phyloP scores from a whole-genome alignment of 2,888 invertebrate species.

The Scrobipalpa atriplicella region DNA sequence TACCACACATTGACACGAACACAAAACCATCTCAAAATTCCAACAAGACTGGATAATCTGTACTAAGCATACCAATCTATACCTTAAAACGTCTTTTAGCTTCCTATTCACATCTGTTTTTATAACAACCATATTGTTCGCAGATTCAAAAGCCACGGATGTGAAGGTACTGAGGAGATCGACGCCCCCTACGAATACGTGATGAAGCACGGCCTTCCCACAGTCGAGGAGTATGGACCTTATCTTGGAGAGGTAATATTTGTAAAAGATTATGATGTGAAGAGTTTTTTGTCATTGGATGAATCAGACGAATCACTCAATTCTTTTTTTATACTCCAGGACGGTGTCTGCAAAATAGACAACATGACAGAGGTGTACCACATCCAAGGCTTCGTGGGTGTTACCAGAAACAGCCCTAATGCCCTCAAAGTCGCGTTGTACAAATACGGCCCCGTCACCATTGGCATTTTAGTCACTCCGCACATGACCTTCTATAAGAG shows the following conservation, averaged over 20 bases:
- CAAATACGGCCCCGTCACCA: conserved; percentile 54
- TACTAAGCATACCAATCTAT: too few relatives aligned
- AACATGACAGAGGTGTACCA: conserved; percentile 46
- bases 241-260: conserved; percentile 32
- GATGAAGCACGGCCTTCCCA: conserved; percentile 34
- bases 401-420: conserved; percentile 46
- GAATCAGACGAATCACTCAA: too few relatives aligned
- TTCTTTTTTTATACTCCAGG: conserved; percentile 7
- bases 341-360: conserved; percentile 32
- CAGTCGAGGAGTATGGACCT: conserved; percentile 33
- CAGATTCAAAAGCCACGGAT: conserved; percentile 53
- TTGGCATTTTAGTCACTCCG: conserved; percentile 41
- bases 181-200: conserved; percentile 28
- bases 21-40: too few relatives aligned
- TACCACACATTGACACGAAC: too few relatives aligned
- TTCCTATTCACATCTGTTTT: neutral
- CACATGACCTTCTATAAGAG: conserved; percentile 47
- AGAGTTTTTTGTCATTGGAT: too few relatives aligned
- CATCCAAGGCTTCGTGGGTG: conserved; percentile 49
- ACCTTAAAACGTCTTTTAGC: too few relatives aligned
- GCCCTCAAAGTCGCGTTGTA: conserved; percentile 52
- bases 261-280: too few relatives aligned
- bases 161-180: conserved; percentile 27
- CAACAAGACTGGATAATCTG: too few relatives aligned
- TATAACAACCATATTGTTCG: neutral